Evolutionary conservation across 2,797 vertebrate genomes (phyloP).

Genomic region (Astyanax mexicanus): DNA sequence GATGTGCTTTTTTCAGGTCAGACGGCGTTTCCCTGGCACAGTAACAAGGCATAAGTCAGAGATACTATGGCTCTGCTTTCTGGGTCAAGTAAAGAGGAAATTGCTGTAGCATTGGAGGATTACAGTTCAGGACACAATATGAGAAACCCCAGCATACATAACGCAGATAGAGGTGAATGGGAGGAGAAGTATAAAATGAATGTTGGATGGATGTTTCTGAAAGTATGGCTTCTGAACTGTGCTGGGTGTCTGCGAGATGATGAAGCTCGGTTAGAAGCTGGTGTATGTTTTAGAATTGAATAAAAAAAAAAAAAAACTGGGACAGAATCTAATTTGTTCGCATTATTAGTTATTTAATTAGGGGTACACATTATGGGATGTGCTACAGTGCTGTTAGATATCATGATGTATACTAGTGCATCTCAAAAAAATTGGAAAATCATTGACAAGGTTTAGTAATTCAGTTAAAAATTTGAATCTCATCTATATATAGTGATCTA

Average conservation of each 20-base stretch:
- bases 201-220: conserved; percentile 19
- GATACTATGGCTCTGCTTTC: conserved; percentile 58
- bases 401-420: too few relatives aligned
- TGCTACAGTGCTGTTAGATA: too few relatives aligned
- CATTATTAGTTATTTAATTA: too few relatives aligned
- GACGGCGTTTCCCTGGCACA: conserved; percentile 53
- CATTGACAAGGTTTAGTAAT: too few relatives aligned
- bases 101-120: conserved; percentile 54
- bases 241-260: background rate
- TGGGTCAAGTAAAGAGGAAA: conserved; percentile 64
- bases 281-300: background rate
- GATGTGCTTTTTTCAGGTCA: conserved; percentile 55
- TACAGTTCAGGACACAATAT: conserved; percentile 56
- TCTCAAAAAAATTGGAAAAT: too few relatives aligned
- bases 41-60: conserved; percentile 62
- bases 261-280: background rate
- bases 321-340: background rate
- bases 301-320: background rate
- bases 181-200: conserved; percentile 35
- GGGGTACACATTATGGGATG: too few relatives aligned
- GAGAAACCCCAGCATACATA: conserved; percentile 44
- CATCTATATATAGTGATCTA: too few relatives aligned
- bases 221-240: conserved; percentile 9
- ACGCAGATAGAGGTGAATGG: conserved; percentile 37
- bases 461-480: too few relatives aligned